Conservation (phyloP, 2,113 vertebrate genomes). For the Oriolus oriolus region DNA sequence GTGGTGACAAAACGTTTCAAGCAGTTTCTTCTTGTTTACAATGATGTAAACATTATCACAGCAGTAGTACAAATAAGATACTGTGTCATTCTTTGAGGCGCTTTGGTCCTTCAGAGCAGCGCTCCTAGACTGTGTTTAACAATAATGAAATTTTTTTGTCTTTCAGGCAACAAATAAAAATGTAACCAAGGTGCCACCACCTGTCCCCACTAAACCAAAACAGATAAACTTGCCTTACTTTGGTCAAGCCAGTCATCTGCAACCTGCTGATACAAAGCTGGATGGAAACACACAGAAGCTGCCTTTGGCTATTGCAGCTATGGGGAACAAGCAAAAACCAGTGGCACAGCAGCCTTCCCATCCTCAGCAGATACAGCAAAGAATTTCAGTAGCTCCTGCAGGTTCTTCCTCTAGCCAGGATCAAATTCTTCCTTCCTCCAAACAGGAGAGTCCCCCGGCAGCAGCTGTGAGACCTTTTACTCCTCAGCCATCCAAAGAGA, state of each 20-base stretch:
- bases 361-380: conserved; percentile 64
- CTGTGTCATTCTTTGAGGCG: neutral
- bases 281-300: conserved; percentile 74
- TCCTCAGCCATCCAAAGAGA: conserved; percentile 87
- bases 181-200: conserved; percentile 89
- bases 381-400: conserved; percentile 41
- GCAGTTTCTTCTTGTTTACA: neutral
- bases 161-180: conserved; percentile 80
- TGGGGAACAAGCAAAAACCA: conserved; percentile 80
- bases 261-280: conserved; percentile 59
- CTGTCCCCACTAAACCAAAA: conserved; percentile 94
- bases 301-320: conserved; percentile 63
- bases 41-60: neutral
- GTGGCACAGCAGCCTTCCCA: conserved; percentile 63
- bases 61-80: neutral
- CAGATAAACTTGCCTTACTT: conserved; percentile 82
- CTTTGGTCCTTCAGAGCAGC: neutral
- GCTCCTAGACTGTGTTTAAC: neutral
- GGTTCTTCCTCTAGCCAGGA: conserved; percentile 71
- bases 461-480: conserved; percentile 92
- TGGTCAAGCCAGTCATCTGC: conserved; percentile 63
- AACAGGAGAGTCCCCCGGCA: conserved; percentile 89
- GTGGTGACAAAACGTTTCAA: neutral
- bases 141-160: neutral
- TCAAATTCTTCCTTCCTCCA: conserved; percentile 80